These are phyloP conservation scores for Nyctereutes procyonoides DNA, from an alignment of 2,113 vertebrate species.

Conservation along the genomic window DNA sequence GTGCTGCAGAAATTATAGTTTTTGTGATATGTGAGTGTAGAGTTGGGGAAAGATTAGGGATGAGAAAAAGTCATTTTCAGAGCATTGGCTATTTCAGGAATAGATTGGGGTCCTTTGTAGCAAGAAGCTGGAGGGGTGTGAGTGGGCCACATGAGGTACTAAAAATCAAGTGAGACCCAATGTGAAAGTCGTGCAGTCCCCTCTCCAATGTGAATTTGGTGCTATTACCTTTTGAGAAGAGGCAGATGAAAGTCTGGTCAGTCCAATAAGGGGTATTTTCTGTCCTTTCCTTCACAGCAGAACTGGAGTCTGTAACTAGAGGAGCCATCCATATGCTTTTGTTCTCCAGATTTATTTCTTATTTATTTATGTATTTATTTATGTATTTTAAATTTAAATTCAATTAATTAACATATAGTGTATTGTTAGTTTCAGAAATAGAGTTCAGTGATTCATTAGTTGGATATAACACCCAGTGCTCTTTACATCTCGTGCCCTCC, in stretches of 20 bases:
- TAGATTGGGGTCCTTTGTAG: not conserved
- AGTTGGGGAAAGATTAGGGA: not conserved
- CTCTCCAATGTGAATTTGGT: not conserved
- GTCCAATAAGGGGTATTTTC: not conserved
- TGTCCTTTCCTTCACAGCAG: not conserved
- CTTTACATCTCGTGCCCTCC: not conserved
- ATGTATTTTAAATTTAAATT: not conserved
- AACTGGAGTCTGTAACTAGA: not conserved
- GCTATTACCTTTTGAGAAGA: not conserved
- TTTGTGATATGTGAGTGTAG: not conserved
- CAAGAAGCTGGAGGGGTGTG: not conserved
- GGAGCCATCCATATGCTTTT: not conserved
- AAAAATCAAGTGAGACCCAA: not conserved
- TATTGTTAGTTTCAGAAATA: not conserved
- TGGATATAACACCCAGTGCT: not conserved
- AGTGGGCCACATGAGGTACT: not conserved
- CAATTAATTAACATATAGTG: not conserved
- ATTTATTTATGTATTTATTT: not conserved
- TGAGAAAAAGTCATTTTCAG: not conserved
- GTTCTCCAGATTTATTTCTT: not conserved
- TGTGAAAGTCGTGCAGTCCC: not conserved
- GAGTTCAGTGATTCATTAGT: not conserved
- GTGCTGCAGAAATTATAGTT: not conserved
- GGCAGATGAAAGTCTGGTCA: not conserved
- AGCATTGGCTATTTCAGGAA: not conserved